Evolutionary conservation across 2,113 vertebrate species (phyloP).

Genomic region (Hypanus sabinus): DNA sequence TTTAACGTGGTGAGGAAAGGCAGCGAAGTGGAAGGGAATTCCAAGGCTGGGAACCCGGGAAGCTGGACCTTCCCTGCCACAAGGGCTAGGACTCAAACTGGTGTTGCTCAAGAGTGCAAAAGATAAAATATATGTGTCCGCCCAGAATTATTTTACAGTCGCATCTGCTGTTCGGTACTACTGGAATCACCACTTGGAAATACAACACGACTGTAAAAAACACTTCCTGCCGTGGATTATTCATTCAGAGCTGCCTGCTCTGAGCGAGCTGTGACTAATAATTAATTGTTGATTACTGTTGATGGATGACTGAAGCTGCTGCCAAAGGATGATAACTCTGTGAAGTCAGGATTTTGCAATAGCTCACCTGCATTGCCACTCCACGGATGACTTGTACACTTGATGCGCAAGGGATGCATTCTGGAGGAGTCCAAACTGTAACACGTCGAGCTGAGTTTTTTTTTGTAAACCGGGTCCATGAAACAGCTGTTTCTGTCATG

Average conservation of each 20-base stretch:
- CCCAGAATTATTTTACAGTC: not conserved
- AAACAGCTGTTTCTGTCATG: not conserved
- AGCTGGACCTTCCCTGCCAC: not conserved
- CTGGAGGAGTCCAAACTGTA: not conserved
- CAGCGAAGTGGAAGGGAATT: not conserved
- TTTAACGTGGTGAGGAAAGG: not conserved
- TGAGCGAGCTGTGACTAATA: not conserved
- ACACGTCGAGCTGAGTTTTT: not conserved
- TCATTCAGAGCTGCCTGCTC: not conserved
- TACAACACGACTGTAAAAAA: not conserved
- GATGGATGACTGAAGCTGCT: not conserved
- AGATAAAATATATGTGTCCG: not conserved
- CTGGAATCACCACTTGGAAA: not conserved
- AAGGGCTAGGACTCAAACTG: not conserved
- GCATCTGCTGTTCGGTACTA: not conserved
- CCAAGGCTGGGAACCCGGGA: not conserved
- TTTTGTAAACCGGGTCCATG: not conserved
- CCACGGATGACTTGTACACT: not conserved
- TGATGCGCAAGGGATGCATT: not conserved
- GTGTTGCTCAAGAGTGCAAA: not conserved
- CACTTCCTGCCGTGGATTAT: conserved; percentile 10
- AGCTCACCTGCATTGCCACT: too few species aligned
- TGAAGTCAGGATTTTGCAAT: conserved; percentile 15
- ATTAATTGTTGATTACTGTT: conserved; percentile 3
- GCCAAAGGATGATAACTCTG: not conserved